Base-by-base conservation (phyloP, 1,140 invertebrate genomes). In the Polyergus mexicanus region DNA sequence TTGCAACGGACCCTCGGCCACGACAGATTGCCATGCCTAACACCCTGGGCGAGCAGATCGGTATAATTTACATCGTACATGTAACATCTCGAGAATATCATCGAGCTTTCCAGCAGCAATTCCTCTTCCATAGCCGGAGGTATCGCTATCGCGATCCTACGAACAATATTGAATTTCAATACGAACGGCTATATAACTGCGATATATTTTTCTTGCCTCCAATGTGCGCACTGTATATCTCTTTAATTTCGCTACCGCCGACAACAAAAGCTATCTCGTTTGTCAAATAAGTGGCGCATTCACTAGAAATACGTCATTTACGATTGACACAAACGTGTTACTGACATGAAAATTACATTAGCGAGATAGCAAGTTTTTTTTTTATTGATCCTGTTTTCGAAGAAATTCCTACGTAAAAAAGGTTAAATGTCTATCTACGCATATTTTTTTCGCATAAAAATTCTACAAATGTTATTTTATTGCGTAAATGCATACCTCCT, bases 31-130 rank as follows among this genome's bases (percentile, higher is more conserved):
- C 97, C 92, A 88, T 93, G 86, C 63, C 92, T 95, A 63, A 96
- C 90, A 6, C 96, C 96, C 56, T 95, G 89, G 2, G 93, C 89
- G 83, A 97, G 88, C 0, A 97, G 92, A 76, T 96, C 95, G 0
- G 95, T 96, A 93, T 96, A 97, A 92, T 98, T 97, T 0, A 97
- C 95, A 66, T 95, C 96, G 92, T 98, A 98, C 96, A 97, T 97
- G 3, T 92, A 92, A 92, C 98, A 98, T 93, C 95, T 96, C 84
- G 95, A 96, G 89, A 95, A 96, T 25, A 94, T 93, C 0, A 96
- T 96, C 22, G 96, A 94, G 6, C 94, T 94, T 54, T 95, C 95
- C 28, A 95, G 8, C 62, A 88, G 85, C 16, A 93, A 25, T 86
- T 94, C 93, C 19, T 92, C 86, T 0, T 16, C 38, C 25, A 89